Conservation (phyloP, 2,113 vertebrate genomes). For the Fukomys damarensis region DNA sequence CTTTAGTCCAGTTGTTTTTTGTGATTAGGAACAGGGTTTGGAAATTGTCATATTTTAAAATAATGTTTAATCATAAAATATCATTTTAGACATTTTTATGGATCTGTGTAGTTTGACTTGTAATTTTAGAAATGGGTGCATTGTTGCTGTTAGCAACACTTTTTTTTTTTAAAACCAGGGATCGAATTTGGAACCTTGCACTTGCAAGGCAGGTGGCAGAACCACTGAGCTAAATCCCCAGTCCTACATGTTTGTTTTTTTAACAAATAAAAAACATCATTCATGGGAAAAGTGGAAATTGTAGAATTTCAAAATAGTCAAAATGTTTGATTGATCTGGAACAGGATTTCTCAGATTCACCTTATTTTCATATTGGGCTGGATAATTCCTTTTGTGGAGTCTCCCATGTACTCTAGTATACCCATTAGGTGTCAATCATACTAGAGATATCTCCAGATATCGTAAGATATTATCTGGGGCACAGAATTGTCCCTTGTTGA, state of each 20-base stretch:
- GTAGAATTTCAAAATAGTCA: neutral
- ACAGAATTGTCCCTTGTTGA: neutral
- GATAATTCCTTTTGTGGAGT: neutral
- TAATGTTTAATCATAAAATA: conserved; percentile 17
- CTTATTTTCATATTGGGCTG: neutral
- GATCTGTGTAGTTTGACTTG: neutral
- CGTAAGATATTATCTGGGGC: neutral
- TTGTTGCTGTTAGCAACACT: neutral
- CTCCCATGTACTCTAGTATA: neutral
- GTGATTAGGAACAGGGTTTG: neutral
- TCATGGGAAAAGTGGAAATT: neutral
- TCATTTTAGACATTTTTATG: neutral
- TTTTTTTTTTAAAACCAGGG: neutral
- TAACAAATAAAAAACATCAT: neutral
- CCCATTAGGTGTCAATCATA: neutral
- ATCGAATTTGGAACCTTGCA: too few species aligned
- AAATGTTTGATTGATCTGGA: conserved; percentile 1
- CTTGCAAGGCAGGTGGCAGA: too few species aligned
- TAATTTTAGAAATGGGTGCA: conserved; percentile 30
- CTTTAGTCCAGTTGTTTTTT: neutral
- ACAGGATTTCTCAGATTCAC: neutral
- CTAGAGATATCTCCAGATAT: neutral
- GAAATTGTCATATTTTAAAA: neutral
- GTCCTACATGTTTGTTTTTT: neutral
- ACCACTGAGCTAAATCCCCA: too few species aligned